Conservation (phyloP, 2,797 vertebrate species). For the Ctenosaura bakeri region DNA sequence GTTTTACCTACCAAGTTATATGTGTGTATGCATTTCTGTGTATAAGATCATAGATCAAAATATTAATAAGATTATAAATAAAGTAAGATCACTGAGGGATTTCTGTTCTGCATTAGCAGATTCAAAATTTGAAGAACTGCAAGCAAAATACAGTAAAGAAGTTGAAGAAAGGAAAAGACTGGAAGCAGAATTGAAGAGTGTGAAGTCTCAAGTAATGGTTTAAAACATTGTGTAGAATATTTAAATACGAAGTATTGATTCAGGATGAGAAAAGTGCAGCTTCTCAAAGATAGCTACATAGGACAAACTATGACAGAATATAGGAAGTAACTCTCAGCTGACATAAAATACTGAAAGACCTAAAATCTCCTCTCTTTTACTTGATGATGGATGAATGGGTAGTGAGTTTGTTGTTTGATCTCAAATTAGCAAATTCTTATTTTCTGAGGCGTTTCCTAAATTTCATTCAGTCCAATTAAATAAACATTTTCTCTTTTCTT, state of each 20-base stretch:
- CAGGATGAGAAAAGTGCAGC: slow-evolving; percentile 21
- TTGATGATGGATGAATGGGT: background rate
- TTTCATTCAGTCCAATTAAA: slow-evolving; percentile 28
- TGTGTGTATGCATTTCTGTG: background rate
- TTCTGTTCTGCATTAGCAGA: slow-evolving; percentile 76
- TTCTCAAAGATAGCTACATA: background rate
- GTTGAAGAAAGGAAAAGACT: slow-evolving; percentile 89
- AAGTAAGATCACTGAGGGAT: background rate
- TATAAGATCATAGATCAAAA: background rate
- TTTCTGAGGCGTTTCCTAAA: slow-evolving; percentile 37
- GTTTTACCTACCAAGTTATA: too few relatives aligned
- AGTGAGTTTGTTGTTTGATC: background rate
- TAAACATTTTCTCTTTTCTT: background rate
- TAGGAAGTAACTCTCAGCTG: background rate
- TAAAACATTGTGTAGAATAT: slow-evolving; percentile 1
- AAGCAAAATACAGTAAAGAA: slow-evolving; percentile 90
- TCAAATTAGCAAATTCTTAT: slow-evolving; percentile 5
- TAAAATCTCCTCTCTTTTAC: background rate
- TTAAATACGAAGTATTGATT: background rate
- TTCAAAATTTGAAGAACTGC: slow-evolving; percentile 86
- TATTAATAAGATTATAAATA: background rate
- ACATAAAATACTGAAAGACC: background rate
- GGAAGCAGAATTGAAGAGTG: slow-evolving; percentile 87
- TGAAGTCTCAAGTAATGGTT: slow-evolving; percentile 85
- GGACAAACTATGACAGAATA: slow-evolving; percentile 6